Evolutionary conservation across 2,888 invertebrate genomes (phyloP).

Genomic region (Caenorhabditis virilis): DNA sequence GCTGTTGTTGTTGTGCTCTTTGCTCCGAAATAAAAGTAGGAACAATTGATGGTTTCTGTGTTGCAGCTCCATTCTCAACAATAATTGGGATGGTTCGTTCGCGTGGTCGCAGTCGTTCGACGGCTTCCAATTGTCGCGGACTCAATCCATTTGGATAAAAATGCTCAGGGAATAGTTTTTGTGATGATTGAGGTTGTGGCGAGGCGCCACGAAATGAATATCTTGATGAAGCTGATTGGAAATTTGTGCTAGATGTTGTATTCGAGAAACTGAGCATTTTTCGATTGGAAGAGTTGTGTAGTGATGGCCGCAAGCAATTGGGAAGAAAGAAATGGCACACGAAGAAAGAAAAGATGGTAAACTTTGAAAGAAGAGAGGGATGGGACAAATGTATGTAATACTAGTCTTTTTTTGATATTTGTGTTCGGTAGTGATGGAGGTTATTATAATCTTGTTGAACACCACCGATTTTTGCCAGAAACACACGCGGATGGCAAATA

Average conservation of each 20-base stretch:
- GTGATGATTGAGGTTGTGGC: neutral
- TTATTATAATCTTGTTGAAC: no score
- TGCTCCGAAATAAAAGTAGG: slow-evolving; percentile 32
- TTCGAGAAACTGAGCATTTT: slow-evolving; percentile 32
- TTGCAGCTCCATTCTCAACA: slow-evolving; percentile 15
- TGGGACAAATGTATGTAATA: no score
- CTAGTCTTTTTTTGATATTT: no score
- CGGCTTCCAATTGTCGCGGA: slow-evolving; percentile 52
- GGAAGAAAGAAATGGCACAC: no score
- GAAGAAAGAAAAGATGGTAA: no score
- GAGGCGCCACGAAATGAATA: slow-evolving; percentile 1
- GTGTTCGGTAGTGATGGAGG: no score
- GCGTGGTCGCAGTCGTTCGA: slow-evolving; percentile 48
- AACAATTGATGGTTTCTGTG: slow-evolving; percentile 22
- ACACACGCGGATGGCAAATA: no score
- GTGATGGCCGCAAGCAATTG: no score
- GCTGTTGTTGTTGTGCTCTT: slow-evolving; percentile 6
- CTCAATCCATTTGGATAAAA: slow-evolving; percentile 47
- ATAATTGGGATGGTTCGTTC: slow-evolving; percentile 40
- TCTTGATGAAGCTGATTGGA: slow-evolving; percentile 25
- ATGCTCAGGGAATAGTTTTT: slow-evolving; percentile 39
- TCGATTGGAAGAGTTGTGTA: no score
- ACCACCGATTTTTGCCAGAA: no score
- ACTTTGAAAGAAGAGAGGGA: no score
- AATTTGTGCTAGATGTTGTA: slow-evolving; percentile 25